phyloP scores from a whole-genome alignment of 2,113 vertebrate species.

The Petroica traversi region DNA sequence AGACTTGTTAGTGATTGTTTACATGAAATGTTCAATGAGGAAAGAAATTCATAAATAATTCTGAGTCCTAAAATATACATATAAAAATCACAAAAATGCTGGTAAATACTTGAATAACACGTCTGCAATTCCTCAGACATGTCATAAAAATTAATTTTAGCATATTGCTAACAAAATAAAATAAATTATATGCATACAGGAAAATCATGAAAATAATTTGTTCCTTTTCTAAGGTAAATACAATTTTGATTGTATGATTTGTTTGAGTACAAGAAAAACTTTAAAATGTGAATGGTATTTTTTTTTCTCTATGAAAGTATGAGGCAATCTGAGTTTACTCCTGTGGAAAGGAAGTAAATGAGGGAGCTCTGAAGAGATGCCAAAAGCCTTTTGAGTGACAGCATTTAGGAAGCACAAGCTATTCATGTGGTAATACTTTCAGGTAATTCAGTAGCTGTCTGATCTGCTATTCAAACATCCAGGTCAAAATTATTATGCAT shows the following conservation, averaged over 20 bases:
- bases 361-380: neutral
- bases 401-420: slow-evolving; percentile 22
- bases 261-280: slow-evolving; percentile 32
- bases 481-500: neutral
- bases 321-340: neutral
- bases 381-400: slow-evolving; percentile 41
- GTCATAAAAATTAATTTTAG: neutral
- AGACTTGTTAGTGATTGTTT: neutral
- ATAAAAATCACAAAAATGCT: neutral
- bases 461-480: neutral
- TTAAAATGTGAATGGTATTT: slow-evolving; percentile 54
- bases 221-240: neutral
- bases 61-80: neutral
- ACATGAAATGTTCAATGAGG: neutral
- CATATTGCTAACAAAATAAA: neutral
- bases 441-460: slow-evolving; percentile 4
- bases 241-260: neutral
- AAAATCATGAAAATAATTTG: slow-evolving; percentile 19
- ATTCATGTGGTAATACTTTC: slow-evolving; percentile 7
- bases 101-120: neutral
- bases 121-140: neutral
- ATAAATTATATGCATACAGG: neutral
- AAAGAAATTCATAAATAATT: neutral
- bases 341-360: neutral
- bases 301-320: slow-evolving; percentile 26